Base-by-base conservation (phyloP, 2,797 vertebrate species). In the Poliocrania exsul region DNA sequence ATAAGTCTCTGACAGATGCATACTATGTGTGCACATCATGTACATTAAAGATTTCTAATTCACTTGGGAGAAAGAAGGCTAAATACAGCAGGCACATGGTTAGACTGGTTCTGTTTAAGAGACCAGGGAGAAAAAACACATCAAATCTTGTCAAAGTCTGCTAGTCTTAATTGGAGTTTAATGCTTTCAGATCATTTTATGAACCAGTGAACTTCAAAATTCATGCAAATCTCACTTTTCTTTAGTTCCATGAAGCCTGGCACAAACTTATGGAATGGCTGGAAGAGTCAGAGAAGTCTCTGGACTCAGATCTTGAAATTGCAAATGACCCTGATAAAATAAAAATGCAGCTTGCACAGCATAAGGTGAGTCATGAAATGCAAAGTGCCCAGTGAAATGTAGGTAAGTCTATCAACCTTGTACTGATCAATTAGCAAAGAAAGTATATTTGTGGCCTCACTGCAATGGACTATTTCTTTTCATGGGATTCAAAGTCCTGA, bases 311-410 rank as follows among this genome's bases (percentile, higher is more conserved):
- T 83, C 98, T 99, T 97, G 99, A 99, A 98, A 99, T 99, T 53
- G 99, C 99, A 93, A 99, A 99, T 50, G 99, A 99, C 90, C 99
- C 99, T 26, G 99, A 99, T 96, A 99, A 99, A 98, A 99, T 99
- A 97, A 99, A 99, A 98, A 98, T 92, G 42, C 99, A 99, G 92
- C 98, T 99, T 31, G 80, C 96, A 14, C 99, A 99, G 96, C 99
- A 99, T 97, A 99, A 99, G 99, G 99, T 99, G 95, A 97, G 98
- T 96, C 9, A 42, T 16, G n/a, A 31, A 81, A 69, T 61, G 23
- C 10, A n/a, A 42, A 35, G n/a, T 60, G 12, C 31, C 29, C 13
- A 2, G 23, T 81, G 57, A 49, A 42, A 29, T 73, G 54, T 35
- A 69, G 54, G 47, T 54, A 66, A 84, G 58, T 70, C 58, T 79